Base-by-base conservation (phyloP, 2,113 vertebrate genomes). In the Suricata suricatta region DNA sequence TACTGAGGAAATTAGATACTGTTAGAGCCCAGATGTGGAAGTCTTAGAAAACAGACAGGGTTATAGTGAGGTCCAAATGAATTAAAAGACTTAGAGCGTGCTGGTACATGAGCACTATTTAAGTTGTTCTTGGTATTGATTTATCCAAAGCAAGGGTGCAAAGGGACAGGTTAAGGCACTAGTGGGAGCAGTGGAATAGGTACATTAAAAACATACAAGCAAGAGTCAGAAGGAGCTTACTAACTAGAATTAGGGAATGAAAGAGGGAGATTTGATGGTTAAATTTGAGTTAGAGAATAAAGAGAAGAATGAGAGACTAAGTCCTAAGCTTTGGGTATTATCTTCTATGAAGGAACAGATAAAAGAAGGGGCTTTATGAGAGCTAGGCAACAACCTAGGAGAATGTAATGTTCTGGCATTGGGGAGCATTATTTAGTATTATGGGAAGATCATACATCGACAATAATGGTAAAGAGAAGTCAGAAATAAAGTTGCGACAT, bases 371-470 rank as follows among this genome's bases (percentile, higher is more conserved):
- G 13, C 6, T 54, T 83, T 5, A 11, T 21, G 27, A 68, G 35
- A 33, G 10, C 3, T 13, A 29, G 47, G n/a, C 31, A 71, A 63
- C 66, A 87, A 93, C 77, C n/a, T 10, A 68, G 64, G 80, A 50
- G 41, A 64, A 50, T 23, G 23, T 68, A 23, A 54, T 35, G 10
- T n/a, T 10, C 0, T 1, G 5, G 47, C 29, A 2, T 7, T 3
- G 38, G 84, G 87, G 63, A 33, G 41, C 1, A 0, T 52, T 83
- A 44, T 27, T 82, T 27, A 72, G 44, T 50, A 12, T 69, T 79
- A 27, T 5, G n/a, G 64, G 35, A 44, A 2, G 44, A 19, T 90
- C 23, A 21, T 29, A 10, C n/a, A 3, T 9, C 4, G 60, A 17
- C 10, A 17, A 17, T 54, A 79, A 57, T 31, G 15, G 63, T 35